phyloP scores from a whole-genome alignment of 2,113 vertebrate species.

The Cynopterus brachyotis region DNA sequence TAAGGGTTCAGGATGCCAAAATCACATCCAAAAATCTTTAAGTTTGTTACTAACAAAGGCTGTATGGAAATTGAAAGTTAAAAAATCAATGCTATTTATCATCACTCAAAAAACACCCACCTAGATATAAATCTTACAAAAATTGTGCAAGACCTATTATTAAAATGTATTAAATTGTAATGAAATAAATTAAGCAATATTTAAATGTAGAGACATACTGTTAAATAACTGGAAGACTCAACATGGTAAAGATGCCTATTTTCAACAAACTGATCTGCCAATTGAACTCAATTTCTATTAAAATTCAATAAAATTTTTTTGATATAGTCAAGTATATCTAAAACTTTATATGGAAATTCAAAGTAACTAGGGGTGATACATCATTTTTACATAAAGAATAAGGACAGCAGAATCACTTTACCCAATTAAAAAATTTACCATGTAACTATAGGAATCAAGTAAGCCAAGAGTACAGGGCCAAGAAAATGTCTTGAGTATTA shows the following conservation, averaged over 20 bases:
- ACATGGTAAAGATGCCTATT: not conserved
- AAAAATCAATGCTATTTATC: not conserved
- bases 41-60: not conserved
- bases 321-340: not conserved
- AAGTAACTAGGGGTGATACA: not conserved
- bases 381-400: conserved; percentile 8
- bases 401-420: not conserved
- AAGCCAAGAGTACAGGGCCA: not conserved
- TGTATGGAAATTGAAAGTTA: not conserved
- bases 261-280: not conserved
- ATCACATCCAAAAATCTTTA: not conserved
- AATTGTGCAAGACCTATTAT: not conserved
- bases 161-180: not conserved
- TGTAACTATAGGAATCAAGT: not conserved
- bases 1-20: not conserved
- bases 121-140: not conserved
- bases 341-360: not conserved
- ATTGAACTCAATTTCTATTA: not conserved
- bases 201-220: not conserved
- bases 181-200: not conserved
- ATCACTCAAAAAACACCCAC: not conserved
- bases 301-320: not conserved
- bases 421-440: not conserved
- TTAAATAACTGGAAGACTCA: not conserved
- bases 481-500: not conserved